phyloP scores from a whole-genome alignment of 2,113 vertebrate species.

The Hassar affinis region DNA sequence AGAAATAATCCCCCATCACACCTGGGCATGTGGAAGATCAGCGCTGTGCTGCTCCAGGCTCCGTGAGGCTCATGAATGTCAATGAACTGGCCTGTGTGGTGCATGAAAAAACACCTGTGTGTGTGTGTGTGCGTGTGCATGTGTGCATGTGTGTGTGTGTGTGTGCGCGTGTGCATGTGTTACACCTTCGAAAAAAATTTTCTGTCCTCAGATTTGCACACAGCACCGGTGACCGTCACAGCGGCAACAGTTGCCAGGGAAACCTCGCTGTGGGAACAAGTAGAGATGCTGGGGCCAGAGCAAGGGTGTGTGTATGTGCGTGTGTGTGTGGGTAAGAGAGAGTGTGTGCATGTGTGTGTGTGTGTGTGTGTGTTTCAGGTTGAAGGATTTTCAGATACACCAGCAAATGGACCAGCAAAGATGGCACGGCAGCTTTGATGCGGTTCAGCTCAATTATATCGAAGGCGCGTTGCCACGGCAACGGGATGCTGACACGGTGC shows the following conservation, averaged over 20 bases:
- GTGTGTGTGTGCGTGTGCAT: constrained; percentile 24
- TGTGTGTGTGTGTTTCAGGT: constrained; percentile 39
- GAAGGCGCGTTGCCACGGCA: constrained; percentile 63
- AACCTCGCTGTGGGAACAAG: constrained; percentile 68
- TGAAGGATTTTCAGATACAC: constrained; percentile 51
- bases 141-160: constrained; percentile 12
- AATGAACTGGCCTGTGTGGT: not conserved
- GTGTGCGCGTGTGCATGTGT: constrained; percentile 7
- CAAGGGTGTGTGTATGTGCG: constrained; percentile 30
- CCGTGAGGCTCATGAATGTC: constrained; percentile 41
- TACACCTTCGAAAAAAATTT: constrained; percentile 28
- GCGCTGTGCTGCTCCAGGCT: not conserved
- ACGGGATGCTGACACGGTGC: constrained; percentile 68
- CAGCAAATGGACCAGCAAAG: constrained; percentile 33
- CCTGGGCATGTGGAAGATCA: constrained; percentile 45
- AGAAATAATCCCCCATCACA: constrained; percentile 5
- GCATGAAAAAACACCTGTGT: not conserved
- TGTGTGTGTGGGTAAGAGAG: not conserved
- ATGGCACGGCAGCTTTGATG: constrained; percentile 48
- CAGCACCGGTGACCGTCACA: constrained; percentile 68
- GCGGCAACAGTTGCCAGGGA: constrained; percentile 76
- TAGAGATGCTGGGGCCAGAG: constrained; percentile 50
- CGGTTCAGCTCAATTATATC: constrained; percentile 60
- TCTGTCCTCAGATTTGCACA: constrained; percentile 60
- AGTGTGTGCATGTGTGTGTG: constrained; percentile 12